Percentiles rank a stretch among this genome's conserved stretches.
Evolutionary conservation across 2,797 vertebrate species (phyloP).

Genomic region (Chiropotes sagulatus): DNA sequence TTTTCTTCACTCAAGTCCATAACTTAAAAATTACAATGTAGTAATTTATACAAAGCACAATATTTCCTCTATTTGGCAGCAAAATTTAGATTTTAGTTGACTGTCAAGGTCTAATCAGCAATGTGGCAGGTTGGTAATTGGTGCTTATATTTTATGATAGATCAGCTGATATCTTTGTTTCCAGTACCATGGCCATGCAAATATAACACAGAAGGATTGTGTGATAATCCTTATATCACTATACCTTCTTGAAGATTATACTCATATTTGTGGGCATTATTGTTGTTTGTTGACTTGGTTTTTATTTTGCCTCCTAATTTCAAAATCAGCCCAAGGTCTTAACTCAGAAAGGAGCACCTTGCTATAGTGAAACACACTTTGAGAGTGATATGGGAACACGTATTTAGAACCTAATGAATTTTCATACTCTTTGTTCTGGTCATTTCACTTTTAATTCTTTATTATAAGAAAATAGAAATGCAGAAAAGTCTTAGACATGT

Average conservation of each 20-base stretch:
- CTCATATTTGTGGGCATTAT: neutral
- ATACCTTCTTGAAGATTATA: neutral
- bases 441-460: conserved; percentile 38
- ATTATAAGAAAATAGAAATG: conserved; percentile 21
- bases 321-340: neutral
- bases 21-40: conserved; percentile 79
- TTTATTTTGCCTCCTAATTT: conserved; percentile 44
- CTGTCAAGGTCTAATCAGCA: conserved; percentile 76
- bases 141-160: neutral
- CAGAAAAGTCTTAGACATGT: neutral
- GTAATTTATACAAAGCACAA: conserved; percentile 61
- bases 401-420: neutral
- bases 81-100: conserved; percentile 58
- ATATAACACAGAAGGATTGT: neutral
- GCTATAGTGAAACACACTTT: neutral
- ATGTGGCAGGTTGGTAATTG: conserved; percentile 63
- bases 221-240: neutral
- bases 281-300: neutral
- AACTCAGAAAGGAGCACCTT: neutral
- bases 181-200: neutral
- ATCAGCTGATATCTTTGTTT: neutral
- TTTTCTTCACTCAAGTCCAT: conserved; percentile 77
- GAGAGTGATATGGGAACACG: neutral
- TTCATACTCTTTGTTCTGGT: neutral
- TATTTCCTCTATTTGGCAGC: conserved; percentile 66